Evolutionary conservation across 1,140 invertebrate genomes (phyloP), one percentile per base, ranked within the genome.

Genomic region (Diprion similis): DNA sequence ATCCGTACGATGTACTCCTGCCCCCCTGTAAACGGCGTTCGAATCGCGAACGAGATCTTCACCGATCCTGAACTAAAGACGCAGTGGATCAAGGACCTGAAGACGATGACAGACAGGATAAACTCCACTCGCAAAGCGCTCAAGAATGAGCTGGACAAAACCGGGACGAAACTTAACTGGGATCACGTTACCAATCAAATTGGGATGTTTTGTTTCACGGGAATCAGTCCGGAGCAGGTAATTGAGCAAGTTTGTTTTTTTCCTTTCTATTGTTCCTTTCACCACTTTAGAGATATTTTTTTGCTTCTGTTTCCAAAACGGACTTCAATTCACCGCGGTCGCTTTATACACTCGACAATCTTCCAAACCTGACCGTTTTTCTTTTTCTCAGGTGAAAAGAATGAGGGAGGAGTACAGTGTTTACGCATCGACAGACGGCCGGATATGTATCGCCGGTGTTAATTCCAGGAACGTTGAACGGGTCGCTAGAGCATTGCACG

Each of bases 121-220:
- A 98, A 98, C 79, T 88, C 89, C 18, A 95, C 98, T 90, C 91
- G 97, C 72, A 87, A 85, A 45, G 85, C 91, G 78, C 88, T 99
- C 13, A 91, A 91, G 75, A 88, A 92, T 1, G 93, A 95, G 80
- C 89, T 99, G 69, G 90, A 91, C 48, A 93, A 94, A 75, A 92
- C 95, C 82, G 97, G 97, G 71, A 97, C 95, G 51, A 89, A 88
- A 45, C 89, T 84, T 37, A 91, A 95, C 81, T 99, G 97, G 97
- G 85, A 93, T 67, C 97, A 99, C 87, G 97, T 99, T 84, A 97
- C 95, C 67, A 93, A 98, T 83, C 97, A 99, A 90, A 99, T 99
- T 85, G 97, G 97, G 81, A 99, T 99, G 97, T 99, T 99, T 90
- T 99, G 97, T 85, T 99, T 92, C 87, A 98, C 97, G 51, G 97